phyloP scores from a whole-genome alignment of 2,113 vertebrate genomes.

The Brachyhypopomus gauderio region DNA sequence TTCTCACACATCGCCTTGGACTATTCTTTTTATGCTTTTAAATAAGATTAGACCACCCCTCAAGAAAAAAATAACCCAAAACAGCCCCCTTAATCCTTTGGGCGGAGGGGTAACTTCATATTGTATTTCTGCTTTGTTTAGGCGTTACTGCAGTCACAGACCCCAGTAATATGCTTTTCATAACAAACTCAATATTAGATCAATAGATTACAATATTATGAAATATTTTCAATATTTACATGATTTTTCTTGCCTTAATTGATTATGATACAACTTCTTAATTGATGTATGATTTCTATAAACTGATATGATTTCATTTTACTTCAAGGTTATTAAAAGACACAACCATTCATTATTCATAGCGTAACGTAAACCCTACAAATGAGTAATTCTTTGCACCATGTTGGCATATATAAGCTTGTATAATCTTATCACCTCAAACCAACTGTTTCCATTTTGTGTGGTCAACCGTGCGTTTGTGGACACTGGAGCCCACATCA shows the following conservation, averaged over 20 bases:
- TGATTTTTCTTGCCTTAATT: too few species aligned
- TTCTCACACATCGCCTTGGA: background rate
- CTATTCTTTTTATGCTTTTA: background rate
- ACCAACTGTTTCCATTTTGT: conserved; percentile 51
- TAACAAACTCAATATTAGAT: too few species aligned
- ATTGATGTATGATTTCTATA: too few species aligned
- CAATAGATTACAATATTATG: too few species aligned
- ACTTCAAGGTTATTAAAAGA: conserved; percentile 2
- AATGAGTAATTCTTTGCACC: conserved; percentile 26
- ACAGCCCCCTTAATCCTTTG: background rate
- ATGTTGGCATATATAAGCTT: conserved; percentile 36
- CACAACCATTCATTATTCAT: conserved; percentile 16
- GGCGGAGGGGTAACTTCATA: background rate
- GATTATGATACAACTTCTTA: too few species aligned
- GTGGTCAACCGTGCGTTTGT: conserved; percentile 40
- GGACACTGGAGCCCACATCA: conserved; percentile 52
- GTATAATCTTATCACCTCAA: conserved; percentile 52
- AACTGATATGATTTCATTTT: conserved; percentile 9
- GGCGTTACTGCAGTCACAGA: background rate
- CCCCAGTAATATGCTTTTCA: too few species aligned
- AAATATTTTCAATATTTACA: too few species aligned
- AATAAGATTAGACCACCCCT: background rate
- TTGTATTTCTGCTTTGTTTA: background rate
- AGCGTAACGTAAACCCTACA: conserved; percentile 24
- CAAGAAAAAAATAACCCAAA: too few species aligned